Evolutionary conservation across 2,888 invertebrate species (phyloP).

Genomic region (Unio delphinus): DNA sequence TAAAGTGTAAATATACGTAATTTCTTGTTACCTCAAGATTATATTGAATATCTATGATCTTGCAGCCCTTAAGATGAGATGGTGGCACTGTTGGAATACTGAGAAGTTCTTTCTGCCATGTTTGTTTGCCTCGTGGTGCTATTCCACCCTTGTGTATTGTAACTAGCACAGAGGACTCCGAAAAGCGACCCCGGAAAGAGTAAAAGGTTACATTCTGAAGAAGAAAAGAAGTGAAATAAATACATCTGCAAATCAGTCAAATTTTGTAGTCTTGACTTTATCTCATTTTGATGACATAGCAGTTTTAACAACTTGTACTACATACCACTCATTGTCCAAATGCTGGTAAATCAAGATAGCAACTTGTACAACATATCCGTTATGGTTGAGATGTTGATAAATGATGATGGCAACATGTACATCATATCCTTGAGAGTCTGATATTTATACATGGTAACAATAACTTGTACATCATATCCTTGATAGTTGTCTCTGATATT

Average conservation of each 20-base stretch:
- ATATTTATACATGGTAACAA: too few relatives aligned
- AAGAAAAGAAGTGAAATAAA: conserved; percentile 2
- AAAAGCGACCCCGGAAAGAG: conserved; percentile 63
- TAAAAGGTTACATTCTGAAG: conserved; percentile 65
- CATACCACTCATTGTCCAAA: too few relatives aligned
- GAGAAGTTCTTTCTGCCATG: conserved; percentile 62
- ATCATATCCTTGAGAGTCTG: too few relatives aligned
- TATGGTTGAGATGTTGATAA: too few relatives aligned
- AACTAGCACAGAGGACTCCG: conserved; percentile 60
- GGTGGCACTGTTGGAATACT: conserved; percentile 63
- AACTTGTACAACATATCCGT: too few relatives aligned
- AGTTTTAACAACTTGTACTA: too few relatives aligned
- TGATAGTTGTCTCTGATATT: too few relatives aligned
- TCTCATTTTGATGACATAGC: too few relatives aligned
- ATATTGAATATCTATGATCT: conserved; percentile 65
- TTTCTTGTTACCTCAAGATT: conserved; percentile 54
- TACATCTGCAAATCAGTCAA: background rate
- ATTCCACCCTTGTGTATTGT: conserved; percentile 63
- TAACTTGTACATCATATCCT: too few relatives aligned
- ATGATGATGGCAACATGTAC: too few relatives aligned
- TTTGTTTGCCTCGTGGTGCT: conserved; percentile 62
- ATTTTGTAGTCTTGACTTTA: too few relatives aligned
- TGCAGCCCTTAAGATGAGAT: conserved; percentile 63
- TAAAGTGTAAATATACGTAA: background rate
- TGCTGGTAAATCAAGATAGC: too few relatives aligned